phyloP scores from a whole-genome alignment of 2,113 vertebrate genomes.

The Gila orcuttii region DNA sequence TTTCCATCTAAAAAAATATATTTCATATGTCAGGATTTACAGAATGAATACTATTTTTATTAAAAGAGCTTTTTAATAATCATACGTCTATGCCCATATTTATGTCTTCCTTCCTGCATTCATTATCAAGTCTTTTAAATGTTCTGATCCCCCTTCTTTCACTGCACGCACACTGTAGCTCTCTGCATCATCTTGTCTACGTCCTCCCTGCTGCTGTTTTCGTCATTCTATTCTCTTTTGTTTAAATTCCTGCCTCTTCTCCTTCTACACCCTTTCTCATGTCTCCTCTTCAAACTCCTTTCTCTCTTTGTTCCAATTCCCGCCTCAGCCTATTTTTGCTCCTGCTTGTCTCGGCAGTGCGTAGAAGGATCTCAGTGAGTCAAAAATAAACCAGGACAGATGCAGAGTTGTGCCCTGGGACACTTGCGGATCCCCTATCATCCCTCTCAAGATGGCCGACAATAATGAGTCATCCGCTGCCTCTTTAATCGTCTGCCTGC shows the following conservation, averaged over 20 bases:
- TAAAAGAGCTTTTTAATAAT: background rate
- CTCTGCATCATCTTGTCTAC: conserved; percentile 42
- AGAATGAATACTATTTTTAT: background rate
- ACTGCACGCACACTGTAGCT: conserved; percentile 42
- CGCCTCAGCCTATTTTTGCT: conserved; percentile 45
- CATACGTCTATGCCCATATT: conserved; percentile 4
- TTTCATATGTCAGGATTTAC: background rate
- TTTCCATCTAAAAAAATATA: background rate
- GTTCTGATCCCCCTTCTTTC: background rate
- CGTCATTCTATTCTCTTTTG: conserved; percentile 28
- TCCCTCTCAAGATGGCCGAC: conserved; percentile 54
- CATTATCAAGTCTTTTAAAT: background rate
- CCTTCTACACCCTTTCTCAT: conserved; percentile 25
- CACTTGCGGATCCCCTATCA: conserved; percentile 63
- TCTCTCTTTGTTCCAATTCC: conserved; percentile 36
- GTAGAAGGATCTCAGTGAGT: conserved; percentile 44
- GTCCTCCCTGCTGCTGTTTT: background rate
- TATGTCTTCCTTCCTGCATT: conserved; percentile 16
- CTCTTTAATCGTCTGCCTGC: conserved; percentile 47
- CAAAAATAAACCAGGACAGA: conserved; percentile 52
- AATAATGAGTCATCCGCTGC: conserved; percentile 52
- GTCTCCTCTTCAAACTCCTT: conserved; percentile 11
- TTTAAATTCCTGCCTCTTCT: background rate
- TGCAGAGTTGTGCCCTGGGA: conserved; percentile 53
- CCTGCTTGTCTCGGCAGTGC: conserved; percentile 12